Base-by-base conservation (phyloP, 1,140 invertebrate species). In the Aphaenogaster ashmeadi region DNA sequence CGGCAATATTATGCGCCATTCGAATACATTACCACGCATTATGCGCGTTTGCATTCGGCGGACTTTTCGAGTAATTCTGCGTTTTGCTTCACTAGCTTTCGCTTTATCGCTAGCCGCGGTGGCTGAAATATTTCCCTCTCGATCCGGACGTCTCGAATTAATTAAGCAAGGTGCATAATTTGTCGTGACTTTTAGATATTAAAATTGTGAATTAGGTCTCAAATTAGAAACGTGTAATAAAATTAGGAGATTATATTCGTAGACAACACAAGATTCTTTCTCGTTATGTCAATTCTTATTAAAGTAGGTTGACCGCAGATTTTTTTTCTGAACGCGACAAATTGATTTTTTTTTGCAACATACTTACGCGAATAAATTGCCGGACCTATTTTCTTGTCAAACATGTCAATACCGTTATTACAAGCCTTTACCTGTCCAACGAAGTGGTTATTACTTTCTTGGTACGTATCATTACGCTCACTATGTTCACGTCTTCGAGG, bases 1-100 rank as follows among this genome's bases (percentile, higher is more conserved):
- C 47, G 81, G 78, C 86, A 87, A 90, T 84, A 90, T 90, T 89
- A 90, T 75, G 77, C 80, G 33, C 80, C 44, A 62, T 84, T 74
- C 69, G 69, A 84, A 83, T 62, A 74, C 41, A 83, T 83, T 83
- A 74, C 33, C 41, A 33, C 18, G 21, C 41, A 75, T 84, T 84
- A 83, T 75, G 50, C 50, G 56, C 56, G 18, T n/a, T 33, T 7
- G 27, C 41, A 44, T 52, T 69, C 62, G 41, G 33, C n/a, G 13
- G 41, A 50, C 72, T 83, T 54, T 74, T 84, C 66, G 27, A 47
- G 67, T 36, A 36, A 83, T 74, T 47, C 52, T 9, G 21, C 36
- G 9, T 13, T 21, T 7, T 13, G 38, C n/a, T 60, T 38, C 7
- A 15, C 15, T 44, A 9, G 64, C 41, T 71, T 81, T 36, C 36